phyloP scores from a whole-genome alignment of 2,113 vertebrate genomes.

The Phoenicopterus ruber region DNA sequence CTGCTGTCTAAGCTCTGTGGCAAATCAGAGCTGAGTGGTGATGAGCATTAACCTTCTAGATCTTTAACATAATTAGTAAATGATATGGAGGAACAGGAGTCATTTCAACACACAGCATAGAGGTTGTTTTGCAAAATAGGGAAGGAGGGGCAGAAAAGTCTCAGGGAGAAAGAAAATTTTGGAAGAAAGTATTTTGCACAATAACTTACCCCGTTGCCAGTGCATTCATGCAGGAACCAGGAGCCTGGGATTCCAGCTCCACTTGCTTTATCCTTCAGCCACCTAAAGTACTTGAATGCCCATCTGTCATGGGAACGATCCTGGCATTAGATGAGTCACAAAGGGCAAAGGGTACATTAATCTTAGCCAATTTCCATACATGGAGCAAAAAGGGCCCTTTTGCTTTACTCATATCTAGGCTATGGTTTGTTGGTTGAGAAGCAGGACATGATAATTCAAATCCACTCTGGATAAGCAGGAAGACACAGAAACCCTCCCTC shows the following conservation, averaged over 20 bases:
- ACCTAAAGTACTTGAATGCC: neutral
- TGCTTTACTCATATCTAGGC: neutral
- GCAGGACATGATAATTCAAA: neutral
- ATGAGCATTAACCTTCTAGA: neutral
- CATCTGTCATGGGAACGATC: neutral
- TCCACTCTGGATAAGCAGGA: neutral
- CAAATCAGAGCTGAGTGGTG: neutral
- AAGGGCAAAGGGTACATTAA: neutral
- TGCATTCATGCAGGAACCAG: neutral
- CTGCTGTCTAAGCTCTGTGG: neutral
- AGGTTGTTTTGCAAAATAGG: neutral
- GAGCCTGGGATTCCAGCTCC: neutral
- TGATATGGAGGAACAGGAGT: neutral
- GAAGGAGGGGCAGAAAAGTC: neutral
- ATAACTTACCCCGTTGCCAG: neutral
- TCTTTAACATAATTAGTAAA: neutral
- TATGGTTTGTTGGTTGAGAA: neutral
- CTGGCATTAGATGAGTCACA: neutral
- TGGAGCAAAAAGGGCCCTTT: neutral
- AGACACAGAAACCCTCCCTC: neutral
- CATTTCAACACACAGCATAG: neutral
- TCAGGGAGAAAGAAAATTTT: neutral
- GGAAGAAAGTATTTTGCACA: neutral
- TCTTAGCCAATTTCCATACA: neutral
- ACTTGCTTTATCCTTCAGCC: neutral